Conservation (phyloP, 1,140 invertebrate species). For the Monochamus saltuarius region DNA sequence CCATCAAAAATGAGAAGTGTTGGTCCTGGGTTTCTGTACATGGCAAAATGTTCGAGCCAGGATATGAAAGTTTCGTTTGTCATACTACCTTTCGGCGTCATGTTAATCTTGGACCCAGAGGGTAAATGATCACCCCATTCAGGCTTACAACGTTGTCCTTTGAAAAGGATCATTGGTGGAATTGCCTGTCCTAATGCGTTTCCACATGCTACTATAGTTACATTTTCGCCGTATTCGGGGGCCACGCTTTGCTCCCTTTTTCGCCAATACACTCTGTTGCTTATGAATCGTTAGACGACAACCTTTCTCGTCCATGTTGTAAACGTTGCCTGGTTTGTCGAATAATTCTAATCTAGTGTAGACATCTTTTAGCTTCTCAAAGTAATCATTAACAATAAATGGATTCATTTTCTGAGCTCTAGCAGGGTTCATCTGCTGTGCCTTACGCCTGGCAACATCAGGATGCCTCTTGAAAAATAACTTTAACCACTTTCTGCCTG, state of each 20-base stretch:
- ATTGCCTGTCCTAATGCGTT: conserved; percentile 47
- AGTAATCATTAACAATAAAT: conserved; percentile 40
- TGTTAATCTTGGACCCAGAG: conserved; percentile 36
- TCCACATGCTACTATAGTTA: conserved; percentile 45
- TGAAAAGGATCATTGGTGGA: conserved; percentile 50
- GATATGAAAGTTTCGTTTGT: conserved; percentile 43
- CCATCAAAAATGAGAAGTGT: conserved; percentile 51
- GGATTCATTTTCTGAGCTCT: conserved; percentile 39
- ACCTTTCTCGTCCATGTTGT: conserved; percentile 50
- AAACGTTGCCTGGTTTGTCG: conserved; percentile 41
- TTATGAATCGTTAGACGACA: conserved; percentile 46
- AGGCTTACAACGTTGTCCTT: conserved; percentile 42
- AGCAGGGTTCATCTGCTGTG: conserved; percentile 10
- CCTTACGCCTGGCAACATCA: conserved; percentile 21
- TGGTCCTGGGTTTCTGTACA: conserved; percentile 40
- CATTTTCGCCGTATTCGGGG: conserved; percentile 45
- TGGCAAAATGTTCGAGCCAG: conserved; percentile 45
- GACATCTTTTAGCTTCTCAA: conserved; percentile 35
- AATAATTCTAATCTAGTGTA: conserved; percentile 31
- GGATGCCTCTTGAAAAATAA: conserved; percentile 39
- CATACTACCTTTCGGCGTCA: conserved; percentile 50
- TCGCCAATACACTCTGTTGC: conserved; percentile 40
- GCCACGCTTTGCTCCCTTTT: conserved; percentile 40
- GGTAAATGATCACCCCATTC: conserved; percentile 42
- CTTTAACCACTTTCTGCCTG: conserved; percentile 15